Conservation (phyloP, 2,113 vertebrate genomes). For the Lathamus discolor region DNA sequence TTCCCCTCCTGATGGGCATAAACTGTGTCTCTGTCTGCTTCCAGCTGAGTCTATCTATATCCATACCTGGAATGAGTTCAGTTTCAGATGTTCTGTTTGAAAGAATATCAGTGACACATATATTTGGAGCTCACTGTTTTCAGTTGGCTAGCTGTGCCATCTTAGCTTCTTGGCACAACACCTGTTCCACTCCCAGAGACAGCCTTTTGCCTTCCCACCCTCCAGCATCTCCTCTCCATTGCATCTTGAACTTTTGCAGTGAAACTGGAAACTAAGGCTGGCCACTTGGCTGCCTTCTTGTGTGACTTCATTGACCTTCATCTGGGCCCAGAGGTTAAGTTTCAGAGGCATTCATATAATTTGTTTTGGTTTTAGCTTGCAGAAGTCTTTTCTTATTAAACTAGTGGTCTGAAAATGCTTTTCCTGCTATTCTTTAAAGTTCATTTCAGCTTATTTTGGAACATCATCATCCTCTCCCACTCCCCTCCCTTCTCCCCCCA, state of each 20-base stretch:
- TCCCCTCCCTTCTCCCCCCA: too few relatives aligned
- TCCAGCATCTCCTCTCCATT: background rate
- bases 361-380: background rate
- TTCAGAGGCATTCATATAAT: fast-evolving
- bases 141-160: fast-evolving
- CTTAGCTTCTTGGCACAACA: background rate
- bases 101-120: fast-evolving
- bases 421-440: background rate
- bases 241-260: background rate
- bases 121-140: background rate
- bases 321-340: background rate
- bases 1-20: fast-evolving
- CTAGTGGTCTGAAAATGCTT: background rate
- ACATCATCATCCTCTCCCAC: background rate
- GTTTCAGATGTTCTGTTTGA: background rate
- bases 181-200: background rate
- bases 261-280: background rate
- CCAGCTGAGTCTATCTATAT: fast-evolving
- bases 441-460: background rate
- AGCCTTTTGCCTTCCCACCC: background rate
- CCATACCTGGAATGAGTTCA: background rate
- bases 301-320: background rate
- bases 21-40: background rate
- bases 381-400: background rate
- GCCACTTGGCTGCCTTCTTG: background rate